A percentile compares a stretch with the other conserved stretches of the same genome.
These are phyloP conservation scores for Brachionus calyciflorus DNA, from an alignment of 1,140 invertebrate species.

Conservation along the genomic window DNA sequence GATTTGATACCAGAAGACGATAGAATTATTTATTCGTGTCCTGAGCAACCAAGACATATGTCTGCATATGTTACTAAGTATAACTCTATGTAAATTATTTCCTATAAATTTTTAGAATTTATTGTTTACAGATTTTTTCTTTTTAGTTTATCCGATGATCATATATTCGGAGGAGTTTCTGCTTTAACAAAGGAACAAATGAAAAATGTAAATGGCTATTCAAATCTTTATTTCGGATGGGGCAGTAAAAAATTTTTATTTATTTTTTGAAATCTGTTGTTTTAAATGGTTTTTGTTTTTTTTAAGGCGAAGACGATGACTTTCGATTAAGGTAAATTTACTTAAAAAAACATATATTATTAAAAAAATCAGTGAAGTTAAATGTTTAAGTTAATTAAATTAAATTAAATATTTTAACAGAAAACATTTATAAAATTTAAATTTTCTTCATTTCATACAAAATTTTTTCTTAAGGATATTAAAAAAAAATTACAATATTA, in stretches of 20 bases:
- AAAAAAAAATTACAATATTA: neutral
- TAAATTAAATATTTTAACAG: no score
- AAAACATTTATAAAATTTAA: no score
- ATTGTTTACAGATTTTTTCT: neutral
- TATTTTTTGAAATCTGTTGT: neutral
- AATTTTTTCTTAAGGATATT: neutral
- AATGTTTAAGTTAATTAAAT: no score
- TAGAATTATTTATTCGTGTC: conserved; percentile 83
- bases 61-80: conserved; percentile 87
- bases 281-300: neutral
- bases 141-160: conserved; percentile 70
- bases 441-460: no score
- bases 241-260: conserved; percentile 27
- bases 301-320: conserved; percentile 29
- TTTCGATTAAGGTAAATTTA: neutral
- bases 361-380: no score
- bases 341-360: no score
- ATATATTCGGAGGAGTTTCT: conserved; percentile 62
- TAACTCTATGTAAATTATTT: conserved; percentile 64
- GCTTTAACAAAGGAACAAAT: conserved; percentile 44
- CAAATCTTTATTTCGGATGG: conserved; percentile 48
- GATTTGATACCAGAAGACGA: conserved; percentile 89
- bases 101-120: neutral
- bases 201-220: conserved; percentile 44
- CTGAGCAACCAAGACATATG: conserved; percentile 69